Base-by-base conservation (phyloP, 92 coral and sea anemone species). In the Heteractis magnifica region DNA sequence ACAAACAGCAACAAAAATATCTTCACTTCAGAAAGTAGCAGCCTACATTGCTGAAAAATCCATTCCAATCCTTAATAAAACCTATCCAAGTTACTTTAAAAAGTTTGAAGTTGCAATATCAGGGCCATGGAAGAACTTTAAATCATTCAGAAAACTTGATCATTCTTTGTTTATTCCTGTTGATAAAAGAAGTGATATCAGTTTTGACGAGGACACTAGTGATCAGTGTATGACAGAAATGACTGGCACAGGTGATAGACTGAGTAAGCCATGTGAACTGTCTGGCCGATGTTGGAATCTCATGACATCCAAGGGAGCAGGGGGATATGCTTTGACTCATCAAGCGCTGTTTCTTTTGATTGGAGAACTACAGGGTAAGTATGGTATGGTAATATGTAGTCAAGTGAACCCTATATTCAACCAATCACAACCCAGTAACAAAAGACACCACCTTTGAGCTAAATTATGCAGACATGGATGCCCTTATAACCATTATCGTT, bases 301-400 rank as follows among this genome's bases (percentile, higher is more conserved):
- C 49, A 89, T 89, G 81, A 89, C 85, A 20, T 84, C 89, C 1
- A 88, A 90, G 65, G 94, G 94, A 56, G 87, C 98, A 19, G 76
- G 62, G 7, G 98, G 94, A 0, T 93, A 93, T 71, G 83, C 95
- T 6, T 89, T 93, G 20, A 93, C 98, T 4, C 98, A 93, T 52
- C 98, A 93, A 65, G 98, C 93, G 7, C 71, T 93, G 84, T 93
- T 87, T 82, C 87, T 93, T 10, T 82, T 89, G 64, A 79, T 93
- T 8, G 98, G 98, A 65, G 98, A 93, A 76, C 79, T 82, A 15
- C 93, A 91, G 85, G 98, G 98, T 93, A 87, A 6, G n/a, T 14
- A 34, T 18, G 5, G 12, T 5, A 9, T 21, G 50, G 12, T 18
- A 9, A 76, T 50, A 34, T 34, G 44, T 34, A 34, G 44, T 34